Conservation (phyloP, 2,888 invertebrate genomes). For the Agonum fuliginosum region DNA sequence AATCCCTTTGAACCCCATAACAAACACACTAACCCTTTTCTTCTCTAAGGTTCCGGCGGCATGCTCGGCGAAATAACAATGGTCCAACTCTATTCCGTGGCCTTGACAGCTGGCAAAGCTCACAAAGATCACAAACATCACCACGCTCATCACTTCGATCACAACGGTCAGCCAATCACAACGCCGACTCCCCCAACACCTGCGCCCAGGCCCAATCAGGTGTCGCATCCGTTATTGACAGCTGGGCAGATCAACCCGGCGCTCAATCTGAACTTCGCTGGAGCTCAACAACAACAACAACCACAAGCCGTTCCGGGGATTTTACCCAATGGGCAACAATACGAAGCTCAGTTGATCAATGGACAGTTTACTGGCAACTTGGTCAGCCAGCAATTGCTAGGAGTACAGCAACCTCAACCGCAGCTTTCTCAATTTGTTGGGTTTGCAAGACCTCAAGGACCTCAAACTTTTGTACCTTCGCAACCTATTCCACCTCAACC, state of each 20-base stretch:
- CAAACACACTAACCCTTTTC: conserved; percentile 1
- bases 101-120: conserved; percentile 89
- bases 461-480: conserved; percentile 64
- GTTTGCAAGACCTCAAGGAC: conserved; percentile 55
- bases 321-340: conserved; percentile 74
- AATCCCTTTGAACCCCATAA: neutral
- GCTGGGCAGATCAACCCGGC: conserved; percentile 80
- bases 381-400: conserved; percentile 65
- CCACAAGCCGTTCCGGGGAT: conserved; percentile 74
- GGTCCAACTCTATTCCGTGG: conserved; percentile 87
- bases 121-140: conserved; percentile 92
- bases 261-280: conserved; percentile 75
- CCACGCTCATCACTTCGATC: conserved; percentile 87
- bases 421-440: conserved; percentile 58
- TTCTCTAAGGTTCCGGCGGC: conserved; percentile 77
- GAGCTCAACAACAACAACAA: conserved; percentile 67
- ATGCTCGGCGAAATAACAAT: conserved; percentile 86
- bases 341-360: conserved; percentile 78
- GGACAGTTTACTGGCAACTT: conserved; percentile 76
- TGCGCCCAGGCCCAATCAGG: conserved; percentile 75
- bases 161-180: conserved; percentile 80
- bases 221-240: conserved; percentile 75
- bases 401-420: conserved; percentile 61
- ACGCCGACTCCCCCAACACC: conserved; percentile 77
- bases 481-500: conserved; percentile 63